phyloP scores from a whole-genome alignment of 2,888 invertebrate genomes.

The Rhogogaster chlorosoma region DNA sequence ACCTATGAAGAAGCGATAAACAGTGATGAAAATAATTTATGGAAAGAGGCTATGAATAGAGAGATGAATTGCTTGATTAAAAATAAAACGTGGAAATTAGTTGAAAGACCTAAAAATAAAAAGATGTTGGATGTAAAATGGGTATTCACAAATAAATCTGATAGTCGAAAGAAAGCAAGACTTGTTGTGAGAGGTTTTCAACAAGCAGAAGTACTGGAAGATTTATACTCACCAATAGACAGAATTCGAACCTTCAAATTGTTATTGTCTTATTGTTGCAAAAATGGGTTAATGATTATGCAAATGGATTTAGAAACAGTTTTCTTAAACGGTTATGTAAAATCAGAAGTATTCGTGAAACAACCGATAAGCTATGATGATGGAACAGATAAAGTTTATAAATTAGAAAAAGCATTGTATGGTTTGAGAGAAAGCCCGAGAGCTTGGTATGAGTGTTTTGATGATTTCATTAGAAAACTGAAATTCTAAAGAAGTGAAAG shows the following conservation, averaged over 20 bases:
- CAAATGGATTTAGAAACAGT: constrained; percentile 59
- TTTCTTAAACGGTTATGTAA: constrained; percentile 56
- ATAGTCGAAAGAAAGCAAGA: constrained; percentile 41
- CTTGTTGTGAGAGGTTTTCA: constrained; percentile 46
- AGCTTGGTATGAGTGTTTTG: constrained; percentile 53
- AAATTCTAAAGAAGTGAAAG: constrained; percentile 49
- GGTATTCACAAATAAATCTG: constrained; percentile 29
- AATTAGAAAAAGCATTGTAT: constrained; percentile 52
- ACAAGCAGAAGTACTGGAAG: constrained; percentile 41
- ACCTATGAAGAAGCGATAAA: constrained; percentile 18
- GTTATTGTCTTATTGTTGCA: constrained; percentile 51
- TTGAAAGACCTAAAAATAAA: constrained; percentile 5
- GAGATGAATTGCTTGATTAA: constrained; percentile 23
- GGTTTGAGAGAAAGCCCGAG: constrained; percentile 52
- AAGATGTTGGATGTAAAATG: constrained; percentile 12
- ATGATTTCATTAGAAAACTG: constrained; percentile 45
- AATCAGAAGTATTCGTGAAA: constrained; percentile 57
- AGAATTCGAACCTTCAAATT: constrained; percentile 49
- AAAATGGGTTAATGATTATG: constrained; percentile 53
- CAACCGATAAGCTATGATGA: constrained; percentile 57
- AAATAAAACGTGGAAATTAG: constrained; percentile 32
- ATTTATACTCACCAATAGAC: constrained; percentile 49
- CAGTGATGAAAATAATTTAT: constrained; percentile 2
- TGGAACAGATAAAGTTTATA: constrained; percentile 50
- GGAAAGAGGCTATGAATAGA: constrained; percentile 25